Evolutionary conservation across 2,113 vertebrate genomes (phyloP).

Genomic region (Ploceus nigricollis): DNA sequence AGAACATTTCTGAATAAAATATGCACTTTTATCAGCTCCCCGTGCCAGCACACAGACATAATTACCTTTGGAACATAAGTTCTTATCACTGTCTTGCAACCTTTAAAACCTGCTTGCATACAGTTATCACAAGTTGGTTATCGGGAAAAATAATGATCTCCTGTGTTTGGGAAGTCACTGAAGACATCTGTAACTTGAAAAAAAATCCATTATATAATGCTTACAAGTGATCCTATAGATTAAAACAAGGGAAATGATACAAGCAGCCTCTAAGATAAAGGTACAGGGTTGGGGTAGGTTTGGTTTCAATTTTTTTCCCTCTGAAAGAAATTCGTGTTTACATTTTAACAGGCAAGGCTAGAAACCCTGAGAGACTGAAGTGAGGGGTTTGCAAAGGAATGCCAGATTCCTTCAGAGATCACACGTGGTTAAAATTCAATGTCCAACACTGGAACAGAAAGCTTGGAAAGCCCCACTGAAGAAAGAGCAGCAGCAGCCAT

Average conservation of each 20-base stretch:
- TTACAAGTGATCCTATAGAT: background rate
- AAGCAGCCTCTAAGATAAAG: background rate
- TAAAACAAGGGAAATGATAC: background rate
- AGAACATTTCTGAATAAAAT: background rate
- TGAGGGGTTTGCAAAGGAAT: constrained; percentile 10
- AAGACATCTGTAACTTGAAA: background rate
- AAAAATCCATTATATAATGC: background rate
- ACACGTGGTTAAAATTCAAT: constrained; percentile 35
- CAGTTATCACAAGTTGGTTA: background rate
- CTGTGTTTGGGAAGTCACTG: background rate
- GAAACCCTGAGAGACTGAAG: background rate
- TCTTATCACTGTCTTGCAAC: background rate
- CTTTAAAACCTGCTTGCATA: background rate
- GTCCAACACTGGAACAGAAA: background rate
- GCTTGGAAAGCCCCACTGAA: background rate
- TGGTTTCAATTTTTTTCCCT: background rate
- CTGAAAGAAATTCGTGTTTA: background rate
- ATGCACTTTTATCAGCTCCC: background rate
- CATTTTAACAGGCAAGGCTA: background rate
- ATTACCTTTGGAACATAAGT: background rate
- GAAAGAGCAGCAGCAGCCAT: background rate
- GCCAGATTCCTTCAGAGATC: constrained; percentile 16
- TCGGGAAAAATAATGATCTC: background rate
- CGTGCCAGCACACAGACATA: background rate
- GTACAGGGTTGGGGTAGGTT: background rate